Percentiles rank a stretch among this genome's conserved stretches.
Evolutionary conservation across 2,797 vertebrate species (phyloP).

Genomic region (Columba guinea): DNA sequence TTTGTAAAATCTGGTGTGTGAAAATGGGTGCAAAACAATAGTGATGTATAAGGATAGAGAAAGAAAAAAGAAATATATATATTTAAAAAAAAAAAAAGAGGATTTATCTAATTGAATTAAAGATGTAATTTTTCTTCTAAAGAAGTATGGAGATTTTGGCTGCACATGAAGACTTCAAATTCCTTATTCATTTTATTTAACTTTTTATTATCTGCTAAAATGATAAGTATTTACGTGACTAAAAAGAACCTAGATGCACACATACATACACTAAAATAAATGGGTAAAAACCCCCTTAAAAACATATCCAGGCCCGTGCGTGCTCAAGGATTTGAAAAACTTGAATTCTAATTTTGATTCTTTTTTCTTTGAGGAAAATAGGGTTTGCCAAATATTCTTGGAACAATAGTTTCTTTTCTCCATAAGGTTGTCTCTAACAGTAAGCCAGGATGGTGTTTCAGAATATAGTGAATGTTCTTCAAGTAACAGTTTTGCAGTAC

Average conservation of each 20-base stretch:
- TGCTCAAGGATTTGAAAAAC: background rate
- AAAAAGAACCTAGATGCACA: background rate
- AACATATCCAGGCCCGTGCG: rapidly evolving
- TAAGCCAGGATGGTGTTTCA: background rate
- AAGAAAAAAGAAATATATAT: background rate
- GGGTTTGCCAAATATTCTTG: background rate
- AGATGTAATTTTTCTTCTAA: background rate
- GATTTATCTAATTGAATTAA: background rate
- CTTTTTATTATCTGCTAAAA: too few relatives aligned
- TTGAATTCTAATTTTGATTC: background rate
- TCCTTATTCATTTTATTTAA: background rate
- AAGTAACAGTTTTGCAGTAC: background rate
- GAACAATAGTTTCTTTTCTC: background rate
- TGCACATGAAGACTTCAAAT: background rate
- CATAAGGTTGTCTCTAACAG: background rate
- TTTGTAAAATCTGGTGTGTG: background rate
- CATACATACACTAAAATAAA: background rate
- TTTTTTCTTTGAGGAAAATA: background rate
- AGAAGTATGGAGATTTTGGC: background rate
- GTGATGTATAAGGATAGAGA: background rate
- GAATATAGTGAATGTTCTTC: background rate
- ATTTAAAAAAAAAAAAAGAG: background rate
- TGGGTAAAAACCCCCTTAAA: background rate
- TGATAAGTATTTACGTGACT: background rate
- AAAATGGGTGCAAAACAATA: background rate